Evolutionary conservation across 2,888 invertebrate species (phyloP), one percentile per base, ranked within the genome.

Genomic region (Drosophila subquinaria): DNA sequence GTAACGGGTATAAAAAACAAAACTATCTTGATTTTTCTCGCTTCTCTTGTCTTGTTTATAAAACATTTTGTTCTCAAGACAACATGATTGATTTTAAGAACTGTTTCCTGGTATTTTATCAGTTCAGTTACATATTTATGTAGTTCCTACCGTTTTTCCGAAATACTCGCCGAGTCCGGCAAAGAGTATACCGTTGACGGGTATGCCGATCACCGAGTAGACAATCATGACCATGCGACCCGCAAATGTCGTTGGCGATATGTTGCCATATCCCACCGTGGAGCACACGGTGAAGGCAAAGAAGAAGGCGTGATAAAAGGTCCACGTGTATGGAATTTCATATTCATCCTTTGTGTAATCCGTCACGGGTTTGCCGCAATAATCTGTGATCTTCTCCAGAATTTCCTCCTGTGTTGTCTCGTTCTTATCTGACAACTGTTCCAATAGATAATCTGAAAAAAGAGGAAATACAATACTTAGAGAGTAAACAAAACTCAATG

Each of bases 211-310:
- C 43, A 98, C 93, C 2, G 96, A 97, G 91, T 98, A 98, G 81
- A 96, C 95, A 83, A 98, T 97, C 95, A 97, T 97, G 77, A 98
- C 94, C 75, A 97, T 95, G 78, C 97, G 95, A 9, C 97, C 96
- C 43, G 96, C 93, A 75, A 95, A 95, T 0, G 97, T 97, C 0
- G 96, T 96, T 0, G 98, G 98, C 0, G 97, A 95, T 89, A 98
- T 94, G 92, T 98, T 98, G 52, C 98, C 98, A 92, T 98, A 98
- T 52, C 98, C 98, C 81, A 98, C 97, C 6, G 98, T 98, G 90
- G 97, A 97, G 90, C 97, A 96, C 56, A 97, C 97, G 15, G 97
- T 98, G 85, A 98, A 96, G 4, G 97, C 96, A 92, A 98, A 98
- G 93, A 97, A 97, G 90, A 98, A 95, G 0, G 97, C 96, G 93